Evolutionary conservation across 1,140 invertebrate species (phyloP).

Genomic region (Drosophila kikkawai): DNA sequence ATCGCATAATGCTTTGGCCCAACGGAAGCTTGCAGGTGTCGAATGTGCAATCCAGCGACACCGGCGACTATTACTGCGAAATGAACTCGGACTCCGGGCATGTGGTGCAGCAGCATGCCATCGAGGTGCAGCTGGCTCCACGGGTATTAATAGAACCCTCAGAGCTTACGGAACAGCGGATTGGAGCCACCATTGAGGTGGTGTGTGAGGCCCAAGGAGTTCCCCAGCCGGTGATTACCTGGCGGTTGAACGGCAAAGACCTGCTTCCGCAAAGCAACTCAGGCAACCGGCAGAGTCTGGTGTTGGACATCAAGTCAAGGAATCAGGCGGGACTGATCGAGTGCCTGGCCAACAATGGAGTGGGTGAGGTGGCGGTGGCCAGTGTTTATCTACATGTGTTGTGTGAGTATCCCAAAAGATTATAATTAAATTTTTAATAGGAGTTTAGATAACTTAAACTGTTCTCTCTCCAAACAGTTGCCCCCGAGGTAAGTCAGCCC

Average conservation of each 20-base stretch:
- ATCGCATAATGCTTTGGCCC: constrained; percentile 87
- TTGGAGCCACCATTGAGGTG: constrained; percentile 90
- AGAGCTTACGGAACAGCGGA: constrained; percentile 89
- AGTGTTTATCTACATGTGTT: constrained; percentile 87
- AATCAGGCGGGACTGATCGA: constrained; percentile 89
- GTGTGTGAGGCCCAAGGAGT: constrained; percentile 89
- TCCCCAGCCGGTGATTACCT: constrained; percentile 89
- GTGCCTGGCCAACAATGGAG: constrained; percentile 90
- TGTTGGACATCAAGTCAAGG: constrained; percentile 89
- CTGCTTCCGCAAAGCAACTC: constrained; percentile 87
- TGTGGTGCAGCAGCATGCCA: constrained; percentile 89
- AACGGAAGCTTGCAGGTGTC: constrained; percentile 90
- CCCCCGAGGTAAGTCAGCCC: constrained; percentile 88
- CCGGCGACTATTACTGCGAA: constrained; percentile 91
- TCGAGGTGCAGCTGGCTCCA: constrained; percentile 91
- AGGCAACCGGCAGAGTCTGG: constrained; percentile 87
- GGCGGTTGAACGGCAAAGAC: constrained; percentile 87
- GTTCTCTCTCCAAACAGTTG: constrained; percentile 86
- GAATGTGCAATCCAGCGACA: constrained; percentile 87
- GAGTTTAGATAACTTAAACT: not conserved
- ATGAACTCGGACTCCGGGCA: constrained; percentile 86
- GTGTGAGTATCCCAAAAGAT: constrained; percentile 85
- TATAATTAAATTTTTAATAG: not conserved
- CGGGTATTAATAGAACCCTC: constrained; percentile 89
- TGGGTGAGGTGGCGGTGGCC: constrained; percentile 89